A percentile compares a stretch with the other conserved stretches of the same genome.
Conservation (phyloP, 2,888 invertebrate species). For the Taenaris catops region DNA sequence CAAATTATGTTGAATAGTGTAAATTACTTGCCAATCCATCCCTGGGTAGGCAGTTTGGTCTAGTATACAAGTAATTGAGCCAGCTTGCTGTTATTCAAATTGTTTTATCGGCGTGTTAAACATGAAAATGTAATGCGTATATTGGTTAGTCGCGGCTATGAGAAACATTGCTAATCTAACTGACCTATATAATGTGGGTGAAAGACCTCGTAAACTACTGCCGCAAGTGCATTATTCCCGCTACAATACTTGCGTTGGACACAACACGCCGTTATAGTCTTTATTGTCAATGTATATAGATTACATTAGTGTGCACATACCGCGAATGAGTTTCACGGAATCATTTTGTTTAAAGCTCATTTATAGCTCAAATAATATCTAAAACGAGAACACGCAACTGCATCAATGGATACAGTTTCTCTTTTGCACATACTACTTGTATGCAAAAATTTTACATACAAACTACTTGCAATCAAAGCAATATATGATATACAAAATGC, state of each 20-base stretch:
- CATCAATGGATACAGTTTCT: conserved; percentile 24
- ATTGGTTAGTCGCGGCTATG: conserved; percentile 23
- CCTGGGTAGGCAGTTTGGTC: no score
- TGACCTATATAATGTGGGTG: conserved; percentile 76
- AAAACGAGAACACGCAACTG: conserved; percentile 40
- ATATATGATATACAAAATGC: no score
- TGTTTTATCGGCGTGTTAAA: no score
- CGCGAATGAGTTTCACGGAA: conserved; percentile 49
- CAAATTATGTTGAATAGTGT: no score
- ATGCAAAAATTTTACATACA: no score
- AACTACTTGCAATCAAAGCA: no score
- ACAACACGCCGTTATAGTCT: conserved; percentile 42
- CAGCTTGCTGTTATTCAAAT: no score
- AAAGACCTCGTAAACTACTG: conserved; percentile 77
- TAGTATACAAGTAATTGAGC: no score
- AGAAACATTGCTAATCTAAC: conserved; percentile 71
- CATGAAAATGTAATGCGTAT: conserved; percentile 19
- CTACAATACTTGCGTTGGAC: conserved; percentile 50
- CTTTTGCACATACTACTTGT: conserved; percentile 18
- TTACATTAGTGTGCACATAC: conserved; percentile 34
- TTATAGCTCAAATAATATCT: conserved; percentile 57
- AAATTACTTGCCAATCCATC: no score
- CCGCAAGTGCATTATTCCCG: conserved; percentile 68
- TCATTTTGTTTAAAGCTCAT: conserved; percentile 58
- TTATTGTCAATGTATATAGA: conserved; percentile 40